Evolutionary conservation across 2,888 invertebrate genomes (phyloP).

Genomic region (Drosophila seclusa): DNA sequence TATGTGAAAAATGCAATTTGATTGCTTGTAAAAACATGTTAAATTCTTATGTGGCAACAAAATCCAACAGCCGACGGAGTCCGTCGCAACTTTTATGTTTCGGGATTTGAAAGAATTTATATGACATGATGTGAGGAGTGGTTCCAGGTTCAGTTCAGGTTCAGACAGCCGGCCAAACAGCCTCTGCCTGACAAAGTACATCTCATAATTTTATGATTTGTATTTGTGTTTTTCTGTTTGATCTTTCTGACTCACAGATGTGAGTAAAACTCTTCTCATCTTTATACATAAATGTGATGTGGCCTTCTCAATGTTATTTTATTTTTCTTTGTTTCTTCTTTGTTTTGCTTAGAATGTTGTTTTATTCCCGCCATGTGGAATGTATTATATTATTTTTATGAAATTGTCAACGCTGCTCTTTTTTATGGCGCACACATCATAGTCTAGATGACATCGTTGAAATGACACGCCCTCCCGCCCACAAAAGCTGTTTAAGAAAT

Average conservation of each 20-base stretch:
- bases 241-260: conserved; percentile 43
- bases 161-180: neutral
- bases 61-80: conserved; percentile 25
- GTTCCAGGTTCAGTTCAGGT: conserved; percentile 26
- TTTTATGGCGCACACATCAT: conserved; percentile 47
- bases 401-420: conserved; percentile 52
- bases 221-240: conserved; percentile 43
- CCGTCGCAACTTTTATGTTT: conserved; percentile 60
- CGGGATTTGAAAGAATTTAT: conserved; percentile 68
- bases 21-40: conserved; percentile 83
- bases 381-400: conserved; percentile 39
- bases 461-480: conserved; percentile 38
- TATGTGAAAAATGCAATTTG: conserved; percentile 84
- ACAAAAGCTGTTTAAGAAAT: neutral
- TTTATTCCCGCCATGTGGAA: conserved; percentile 39
- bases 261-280: conserved; percentile 33
- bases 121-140: conserved; percentile 60
- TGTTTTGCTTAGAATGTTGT: conserved; percentile 35
- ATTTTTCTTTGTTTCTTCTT: conserved; percentile 5
- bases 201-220: conserved; percentile 56
- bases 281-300: conserved; percentile 23
- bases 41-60: conserved; percentile 69
- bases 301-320: conserved; percentile 29
- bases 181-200: neutral
- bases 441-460: conserved; percentile 44